Evolutionary conservation across 2,113 vertebrate genomes (phyloP).

Genomic region (Hemibagrus wyckioides): DNA sequence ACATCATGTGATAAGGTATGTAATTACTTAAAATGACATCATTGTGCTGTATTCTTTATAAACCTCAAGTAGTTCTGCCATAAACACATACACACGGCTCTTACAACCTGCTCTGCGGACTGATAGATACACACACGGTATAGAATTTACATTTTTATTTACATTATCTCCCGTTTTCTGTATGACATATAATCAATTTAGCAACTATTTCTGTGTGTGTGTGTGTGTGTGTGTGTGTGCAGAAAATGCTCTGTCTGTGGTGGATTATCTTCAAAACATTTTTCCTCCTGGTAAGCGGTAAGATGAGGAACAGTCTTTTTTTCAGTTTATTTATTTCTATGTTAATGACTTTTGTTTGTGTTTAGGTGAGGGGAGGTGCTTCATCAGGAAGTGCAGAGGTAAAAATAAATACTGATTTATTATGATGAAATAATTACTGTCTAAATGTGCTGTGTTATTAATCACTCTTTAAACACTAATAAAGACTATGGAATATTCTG

Average conservation of each 20-base stretch:
- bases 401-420: neutral
- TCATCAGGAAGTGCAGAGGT: constrained; percentile 38
- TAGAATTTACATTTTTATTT: neutral
- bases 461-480: neutral
- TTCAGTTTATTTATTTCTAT: neutral
- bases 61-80: neutral
- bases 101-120: neutral
- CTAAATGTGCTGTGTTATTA: neutral
- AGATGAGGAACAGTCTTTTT: neutral
- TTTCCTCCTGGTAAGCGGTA: constrained; percentile 36
- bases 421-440: no score
- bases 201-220: neutral
- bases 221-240: neutral
- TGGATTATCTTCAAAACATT: constrained; percentile 40
- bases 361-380: neutral
- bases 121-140: neutral
- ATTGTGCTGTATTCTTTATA: neutral
- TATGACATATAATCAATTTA: neutral
- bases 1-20: neutral
- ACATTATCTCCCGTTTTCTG: neutral
- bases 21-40: constrained; percentile 8
- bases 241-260: constrained; percentile 35
- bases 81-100: neutral
- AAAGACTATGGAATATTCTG: neutral
- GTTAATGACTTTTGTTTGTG: neutral